A percentile compares a stretch with the other conserved stretches of the same genome.
These are phyloP conservation scores for Champsocephalus gunnari DNA, from an alignment of 2,797 vertebrate genomes.

Conservation along the genomic window DNA sequence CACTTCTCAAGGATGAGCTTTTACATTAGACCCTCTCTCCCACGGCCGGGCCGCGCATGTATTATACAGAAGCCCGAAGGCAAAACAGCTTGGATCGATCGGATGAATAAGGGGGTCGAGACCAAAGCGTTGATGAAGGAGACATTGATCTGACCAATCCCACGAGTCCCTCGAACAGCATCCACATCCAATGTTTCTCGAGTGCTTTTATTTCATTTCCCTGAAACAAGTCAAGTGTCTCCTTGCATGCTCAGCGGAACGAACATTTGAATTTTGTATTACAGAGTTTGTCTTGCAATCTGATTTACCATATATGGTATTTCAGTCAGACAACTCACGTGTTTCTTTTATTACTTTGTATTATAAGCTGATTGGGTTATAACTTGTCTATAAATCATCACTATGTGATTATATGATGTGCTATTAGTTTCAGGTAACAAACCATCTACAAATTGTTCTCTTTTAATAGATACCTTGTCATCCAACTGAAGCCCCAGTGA, in stretches of 20 bases:
- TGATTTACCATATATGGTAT: neutral
- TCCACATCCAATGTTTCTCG: slow-evolving; percentile 60
- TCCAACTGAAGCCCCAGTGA: neutral
- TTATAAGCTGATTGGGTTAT: neutral
- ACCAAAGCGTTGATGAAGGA: slow-evolving; percentile 76
- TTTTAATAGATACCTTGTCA: neutral
- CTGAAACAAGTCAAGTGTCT: slow-evolving; percentile 58
- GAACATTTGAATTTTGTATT: slow-evolving; percentile 37
- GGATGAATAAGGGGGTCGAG: slow-evolving; percentile 77
- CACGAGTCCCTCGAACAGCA: slow-evolving; percentile 40
- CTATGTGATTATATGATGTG: neutral
- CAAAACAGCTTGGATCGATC: slow-evolving; percentile 65
- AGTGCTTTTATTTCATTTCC: slow-evolving; percentile 65
- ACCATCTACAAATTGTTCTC: neutral
- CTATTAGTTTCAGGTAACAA: neutral
- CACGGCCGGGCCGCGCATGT: slow-evolving; percentile 44
- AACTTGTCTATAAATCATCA: neutral
- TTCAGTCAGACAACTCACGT: no score
- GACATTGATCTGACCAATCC: slow-evolving; percentile 72
- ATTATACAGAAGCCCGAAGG: slow-evolving; percentile 65
- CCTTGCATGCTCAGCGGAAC: slow-evolving; percentile 50
- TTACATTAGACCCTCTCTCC: slow-evolving; percentile 44
- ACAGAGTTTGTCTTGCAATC: slow-evolving; percentile 7
- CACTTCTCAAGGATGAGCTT: slow-evolving; percentile 37
- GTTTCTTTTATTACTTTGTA: neutral